phyloP scores from a whole-genome alignment of 1,140 invertebrate genomes.

The Drosophila tani region DNA sequence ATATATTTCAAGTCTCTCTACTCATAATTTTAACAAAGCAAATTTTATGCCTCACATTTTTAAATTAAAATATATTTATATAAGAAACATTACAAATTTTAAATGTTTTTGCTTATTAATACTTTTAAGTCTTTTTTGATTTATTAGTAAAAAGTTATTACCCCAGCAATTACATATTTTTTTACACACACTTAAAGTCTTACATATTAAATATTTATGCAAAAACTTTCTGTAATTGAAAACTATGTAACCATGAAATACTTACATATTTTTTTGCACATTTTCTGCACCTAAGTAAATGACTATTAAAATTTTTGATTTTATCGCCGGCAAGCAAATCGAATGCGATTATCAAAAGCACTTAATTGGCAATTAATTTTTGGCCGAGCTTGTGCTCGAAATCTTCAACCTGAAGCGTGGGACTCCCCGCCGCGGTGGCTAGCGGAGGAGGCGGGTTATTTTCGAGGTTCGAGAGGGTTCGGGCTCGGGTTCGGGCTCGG shows the following conservation, averaged over 20 bases:
- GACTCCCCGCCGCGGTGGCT: slow-evolving; percentile 20
- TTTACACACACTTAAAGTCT: not conserved
- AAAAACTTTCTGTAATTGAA: slow-evolving; percentile 14
- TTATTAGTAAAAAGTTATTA: not conserved
- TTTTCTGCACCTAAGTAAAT: slow-evolving; percentile 14
- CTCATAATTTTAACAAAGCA: too few species aligned
- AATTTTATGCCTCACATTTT: too few species aligned
- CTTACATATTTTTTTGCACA: not conserved
- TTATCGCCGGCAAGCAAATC: slow-evolving; percentile 22
- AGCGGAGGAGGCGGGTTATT: slow-evolving; percentile 11
- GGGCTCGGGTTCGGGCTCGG: not conserved
- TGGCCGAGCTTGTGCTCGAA: slow-evolving; percentile 30
- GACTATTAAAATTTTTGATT: slow-evolving; percentile 10
- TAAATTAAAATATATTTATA: too few species aligned
- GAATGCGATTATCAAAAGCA: slow-evolving; percentile 48
- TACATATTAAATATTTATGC: slow-evolving; percentile 2
- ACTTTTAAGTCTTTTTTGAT: not conserved
- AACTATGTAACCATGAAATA: slow-evolving; percentile 16
- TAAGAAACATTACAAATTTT: too few species aligned
- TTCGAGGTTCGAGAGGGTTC: slow-evolving; percentile 16
- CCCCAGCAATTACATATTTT: not conserved
- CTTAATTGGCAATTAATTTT: slow-evolving; percentile 53
- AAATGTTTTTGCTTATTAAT: not conserved
- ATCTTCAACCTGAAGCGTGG: slow-evolving; percentile 48
- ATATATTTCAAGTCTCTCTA: not conserved